Conservation (phyloP, 2,888 invertebrate genomes). For the Lepetodrilus schrolli region DNA sequence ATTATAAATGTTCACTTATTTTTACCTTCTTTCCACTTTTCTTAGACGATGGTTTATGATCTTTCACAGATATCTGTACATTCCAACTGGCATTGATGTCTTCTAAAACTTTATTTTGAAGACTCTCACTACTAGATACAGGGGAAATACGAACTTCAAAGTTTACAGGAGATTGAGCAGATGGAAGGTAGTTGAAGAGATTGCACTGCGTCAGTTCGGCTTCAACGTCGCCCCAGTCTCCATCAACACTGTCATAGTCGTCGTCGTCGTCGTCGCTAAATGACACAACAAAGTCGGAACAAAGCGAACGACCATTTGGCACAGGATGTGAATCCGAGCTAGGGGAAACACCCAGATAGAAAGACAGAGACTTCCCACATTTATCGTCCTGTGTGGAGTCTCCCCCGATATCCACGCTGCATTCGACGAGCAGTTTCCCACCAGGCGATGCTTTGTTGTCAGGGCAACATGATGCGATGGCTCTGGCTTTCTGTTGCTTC, state of each 20-base stretch:
- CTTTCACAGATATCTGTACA: constrained; percentile 36
- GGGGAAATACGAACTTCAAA: constrained; percentile 5
- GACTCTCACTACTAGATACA: not conserved
- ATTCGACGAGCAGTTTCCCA: too few species aligned
- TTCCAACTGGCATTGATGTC: constrained; percentile 51
- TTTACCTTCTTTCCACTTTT: constrained; percentile 42
- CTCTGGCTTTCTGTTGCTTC: too few species aligned
- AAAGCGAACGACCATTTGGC: not conserved
- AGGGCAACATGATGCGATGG: too few species aligned
- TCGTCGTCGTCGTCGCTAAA: constrained; percentile 18
- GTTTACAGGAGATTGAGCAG: not conserved
- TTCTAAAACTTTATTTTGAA: constrained; percentile 35
- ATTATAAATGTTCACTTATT: too few species aligned
- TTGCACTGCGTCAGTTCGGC: not conserved
- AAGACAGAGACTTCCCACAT: constrained; percentile 44
- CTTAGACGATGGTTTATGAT: not conserved
- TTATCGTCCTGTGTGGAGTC: too few species aligned
- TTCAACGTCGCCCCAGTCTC: constrained; percentile 38
- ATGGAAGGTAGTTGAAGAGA: constrained; percentile 17
- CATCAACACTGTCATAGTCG: constrained; percentile 42
- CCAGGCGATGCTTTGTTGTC: too few species aligned
- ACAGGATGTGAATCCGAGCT: not conserved
- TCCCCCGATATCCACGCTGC: too few species aligned
- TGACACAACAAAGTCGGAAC: not conserved
- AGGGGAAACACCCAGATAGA: constrained; percentile 46